Conservation (phyloP, 37 sponge, comb jelly and placozoan genomes). For the Lycopodina hypogea region DNA sequence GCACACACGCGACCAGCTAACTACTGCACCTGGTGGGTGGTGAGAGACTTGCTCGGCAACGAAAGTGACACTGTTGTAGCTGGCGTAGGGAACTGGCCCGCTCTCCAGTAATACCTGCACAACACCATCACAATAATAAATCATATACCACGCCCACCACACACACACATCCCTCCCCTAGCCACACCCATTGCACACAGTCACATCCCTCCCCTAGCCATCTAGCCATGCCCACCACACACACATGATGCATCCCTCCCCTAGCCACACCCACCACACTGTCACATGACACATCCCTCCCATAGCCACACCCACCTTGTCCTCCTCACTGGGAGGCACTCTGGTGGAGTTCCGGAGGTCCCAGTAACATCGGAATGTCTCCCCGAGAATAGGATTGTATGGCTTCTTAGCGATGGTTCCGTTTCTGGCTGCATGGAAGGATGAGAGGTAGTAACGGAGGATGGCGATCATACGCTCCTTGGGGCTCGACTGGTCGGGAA, state of each 20-base stretch:
- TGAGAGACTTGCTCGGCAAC: constrained; percentile 98
- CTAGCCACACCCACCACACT: background rate
- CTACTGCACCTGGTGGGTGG: constrained; percentile 97
- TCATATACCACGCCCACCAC: background rate
- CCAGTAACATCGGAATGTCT: constrained; percentile 93
- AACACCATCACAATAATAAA: background rate
- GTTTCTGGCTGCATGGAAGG: constrained; percentile 94
- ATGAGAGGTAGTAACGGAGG: constrained; percentile 83
- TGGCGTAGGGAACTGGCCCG: constrained; percentile 84
- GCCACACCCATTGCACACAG: background rate
- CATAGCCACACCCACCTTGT: constrained; percentile 13
- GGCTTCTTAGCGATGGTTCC: constrained; percentile 96
- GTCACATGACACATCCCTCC: background rate
- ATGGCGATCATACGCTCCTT: constrained; percentile 77
- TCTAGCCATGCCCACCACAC: no score
- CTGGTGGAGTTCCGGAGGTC: constrained; percentile 68
- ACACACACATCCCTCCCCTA: background rate
- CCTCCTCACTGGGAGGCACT: constrained; percentile 29
- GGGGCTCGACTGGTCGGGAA: constrained; percentile 66
- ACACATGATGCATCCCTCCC: background rate
- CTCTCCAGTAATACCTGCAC: constrained; percentile 34
- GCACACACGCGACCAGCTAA: no score
- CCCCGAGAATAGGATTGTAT: constrained; percentile 97
- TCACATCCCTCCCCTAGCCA: no score
- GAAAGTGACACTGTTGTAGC: constrained; percentile 73